These are phyloP conservation scores for Takifugu flavidus DNA, from an alignment of 2,113 vertebrate genomes.

Conservation along the genomic window DNA sequence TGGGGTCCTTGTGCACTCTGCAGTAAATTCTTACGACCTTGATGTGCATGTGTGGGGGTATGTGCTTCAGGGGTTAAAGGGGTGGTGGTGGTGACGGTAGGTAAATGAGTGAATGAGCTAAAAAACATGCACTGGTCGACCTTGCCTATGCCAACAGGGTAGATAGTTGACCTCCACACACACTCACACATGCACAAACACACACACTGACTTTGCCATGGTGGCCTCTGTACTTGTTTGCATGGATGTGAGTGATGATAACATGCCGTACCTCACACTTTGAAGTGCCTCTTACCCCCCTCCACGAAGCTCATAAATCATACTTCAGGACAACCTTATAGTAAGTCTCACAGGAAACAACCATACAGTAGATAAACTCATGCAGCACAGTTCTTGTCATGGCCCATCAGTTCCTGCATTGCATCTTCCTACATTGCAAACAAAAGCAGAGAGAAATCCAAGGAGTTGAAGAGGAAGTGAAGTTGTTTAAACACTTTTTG, in stretches of 20 bases:
- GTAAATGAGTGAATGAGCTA: constrained; percentile 62
- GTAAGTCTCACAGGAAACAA: neutral
- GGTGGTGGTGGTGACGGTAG: constrained; percentile 39
- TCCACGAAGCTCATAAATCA: constrained; percentile 24
- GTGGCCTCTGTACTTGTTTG: constrained; percentile 32
- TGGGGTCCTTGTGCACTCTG: constrained; percentile 69
- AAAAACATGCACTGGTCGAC: constrained; percentile 69
- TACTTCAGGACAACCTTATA: constrained; percentile 10
- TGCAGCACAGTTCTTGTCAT: no score
- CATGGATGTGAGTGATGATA: constrained; percentile 37
- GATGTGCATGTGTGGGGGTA: constrained; percentile 16
- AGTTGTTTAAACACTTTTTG: no score
- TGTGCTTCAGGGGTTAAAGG: constrained; percentile 29
- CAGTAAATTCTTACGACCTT: constrained; percentile 64
- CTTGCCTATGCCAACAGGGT: constrained; percentile 57
- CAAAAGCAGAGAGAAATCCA: no score
- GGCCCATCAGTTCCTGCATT: no score
- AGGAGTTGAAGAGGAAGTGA: no score
- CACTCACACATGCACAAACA: constrained; percentile 9
- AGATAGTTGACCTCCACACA: constrained; percentile 34
- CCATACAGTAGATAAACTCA: no score
- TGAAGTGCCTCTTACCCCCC: constrained; percentile 21
- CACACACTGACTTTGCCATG: constrained; percentile 19
- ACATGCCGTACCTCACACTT: constrained; percentile 25
- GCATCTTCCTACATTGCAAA: no score